A percentile compares a stretch with the other conserved stretches of the same genome.
These are phyloP conservation scores for Lissocephala sabroskyi DNA, from an alignment of 2,888 invertebrate species.

Conservation along the genomic window DNA sequence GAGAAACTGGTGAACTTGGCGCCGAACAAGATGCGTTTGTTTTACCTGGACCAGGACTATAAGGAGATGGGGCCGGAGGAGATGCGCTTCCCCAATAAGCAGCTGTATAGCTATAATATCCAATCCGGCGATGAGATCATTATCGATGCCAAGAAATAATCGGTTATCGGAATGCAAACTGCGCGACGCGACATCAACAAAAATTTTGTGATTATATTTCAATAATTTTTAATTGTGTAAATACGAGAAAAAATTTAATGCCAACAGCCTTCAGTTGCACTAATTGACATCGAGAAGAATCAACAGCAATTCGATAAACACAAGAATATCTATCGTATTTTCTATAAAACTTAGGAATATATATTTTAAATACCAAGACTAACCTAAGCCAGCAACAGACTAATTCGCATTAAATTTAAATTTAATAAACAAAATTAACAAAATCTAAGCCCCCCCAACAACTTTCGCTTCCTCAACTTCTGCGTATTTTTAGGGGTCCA, in stretches of 20 bases:
- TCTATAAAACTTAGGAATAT: conserved; percentile 12
- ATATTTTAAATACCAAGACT: conserved; percentile 34
- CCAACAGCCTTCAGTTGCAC: too few relatives aligned
- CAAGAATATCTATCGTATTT: conserved; percentile 14
- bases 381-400: conserved; percentile 24
- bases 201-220: too few relatives aligned
- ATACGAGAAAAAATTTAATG: too few relatives aligned
- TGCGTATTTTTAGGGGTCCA: too few relatives aligned
- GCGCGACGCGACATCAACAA: too few relatives aligned
- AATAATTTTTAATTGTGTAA: conserved; percentile 51
- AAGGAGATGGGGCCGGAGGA: conserved; percentile 86
- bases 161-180: too few relatives aligned
- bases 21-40: conserved; percentile 88
- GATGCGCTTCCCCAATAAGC: conserved; percentile 90
- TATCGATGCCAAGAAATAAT: conserved; percentile 81
- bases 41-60: conserved; percentile 88
- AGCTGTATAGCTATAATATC: conserved; percentile 92
- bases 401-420: not conserved
- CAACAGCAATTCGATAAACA: too few relatives aligned
- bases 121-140: conserved; percentile 92
- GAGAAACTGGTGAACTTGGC: conserved; percentile 87
- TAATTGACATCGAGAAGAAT: too few relatives aligned
- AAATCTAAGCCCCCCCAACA: too few relatives aligned
- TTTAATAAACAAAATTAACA: too few relatives aligned
- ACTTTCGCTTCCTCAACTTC: too few relatives aligned